These are phyloP conservation scores for Stigmatopora nigra DNA, from an alignment of 2,113 vertebrate genomes.

Conservation along the genomic window DNA sequence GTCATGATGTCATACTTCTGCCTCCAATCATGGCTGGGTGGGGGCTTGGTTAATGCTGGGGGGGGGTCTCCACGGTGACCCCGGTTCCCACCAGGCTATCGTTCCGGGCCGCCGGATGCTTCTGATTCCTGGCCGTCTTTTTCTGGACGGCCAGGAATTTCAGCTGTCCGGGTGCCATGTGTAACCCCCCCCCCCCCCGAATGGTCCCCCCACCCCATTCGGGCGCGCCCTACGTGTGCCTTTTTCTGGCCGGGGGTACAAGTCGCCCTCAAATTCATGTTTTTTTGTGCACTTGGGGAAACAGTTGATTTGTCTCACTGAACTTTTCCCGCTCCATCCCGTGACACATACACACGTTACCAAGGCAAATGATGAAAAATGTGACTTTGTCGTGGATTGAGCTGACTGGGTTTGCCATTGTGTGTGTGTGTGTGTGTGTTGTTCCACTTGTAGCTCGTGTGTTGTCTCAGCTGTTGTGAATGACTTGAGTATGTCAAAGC, in stretches of 20 bases:
- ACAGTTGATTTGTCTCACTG: conserved; percentile 23
- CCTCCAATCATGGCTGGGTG: conserved; percentile 37
- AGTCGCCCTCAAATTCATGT: not conserved
- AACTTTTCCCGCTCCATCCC: conserved; percentile 23
- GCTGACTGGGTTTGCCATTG: conserved; percentile 10
- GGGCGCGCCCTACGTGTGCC: no score
- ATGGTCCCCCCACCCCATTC: no score
- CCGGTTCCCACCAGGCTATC: conserved; percentile 1
- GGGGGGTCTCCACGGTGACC: not conserved
- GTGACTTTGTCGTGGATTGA: conserved; percentile 9
- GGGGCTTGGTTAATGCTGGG: not conserved
- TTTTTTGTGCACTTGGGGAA: conserved; percentile 36
- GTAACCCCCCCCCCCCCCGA: no score
- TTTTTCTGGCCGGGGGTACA: no score
- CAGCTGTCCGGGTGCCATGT: conserved; percentile 63
- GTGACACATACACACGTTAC: not conserved
- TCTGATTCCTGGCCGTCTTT: conserved; percentile 68
- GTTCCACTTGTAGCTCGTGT: conserved; percentile 44
- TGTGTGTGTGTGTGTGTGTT: not conserved
- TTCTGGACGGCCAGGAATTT: conserved; percentile 66
- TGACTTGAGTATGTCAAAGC: conserved; percentile 58
- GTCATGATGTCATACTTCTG: conserved; percentile 71
- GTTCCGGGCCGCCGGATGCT: conserved; percentile 49
- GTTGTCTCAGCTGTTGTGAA: conserved; percentile 74
- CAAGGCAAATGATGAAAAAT: conserved; percentile 3